These are phyloP conservation scores for Mesoclemmys tuberculata DNA, from an alignment of 2,113 vertebrate species.

Conservation along the genomic window DNA sequence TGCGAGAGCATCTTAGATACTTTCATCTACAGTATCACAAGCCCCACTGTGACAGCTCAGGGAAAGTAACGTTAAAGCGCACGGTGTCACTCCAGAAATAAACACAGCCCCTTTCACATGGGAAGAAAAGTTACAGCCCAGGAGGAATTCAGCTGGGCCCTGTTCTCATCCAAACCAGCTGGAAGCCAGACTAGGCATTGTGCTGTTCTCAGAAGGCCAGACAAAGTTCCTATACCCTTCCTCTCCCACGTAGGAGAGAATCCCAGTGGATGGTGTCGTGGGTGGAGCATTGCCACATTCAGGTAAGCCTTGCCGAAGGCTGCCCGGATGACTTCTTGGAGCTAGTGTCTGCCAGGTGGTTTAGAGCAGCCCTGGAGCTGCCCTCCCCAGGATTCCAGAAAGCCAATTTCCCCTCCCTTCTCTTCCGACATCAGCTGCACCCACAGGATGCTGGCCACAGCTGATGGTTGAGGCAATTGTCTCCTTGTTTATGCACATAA, in stretches of 20 bases:
- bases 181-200: neutral
- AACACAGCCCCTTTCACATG: neutral
- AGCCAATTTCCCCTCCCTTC: neutral
- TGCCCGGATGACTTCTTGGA: neutral
- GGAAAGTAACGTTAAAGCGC: neutral
- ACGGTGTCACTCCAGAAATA: neutral
- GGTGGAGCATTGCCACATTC: neutral
- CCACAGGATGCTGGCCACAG: accelerated
- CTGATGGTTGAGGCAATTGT: neutral
- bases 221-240: neutral
- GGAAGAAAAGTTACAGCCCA: neutral
- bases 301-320: neutral
- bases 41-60: neutral
- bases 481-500: accelerated
- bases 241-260: neutral
- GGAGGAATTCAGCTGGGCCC: neutral
- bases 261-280: neutral
- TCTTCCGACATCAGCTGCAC: neutral
- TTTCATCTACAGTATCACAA: neutral
- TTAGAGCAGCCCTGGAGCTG: neutral
- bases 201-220: neutral
- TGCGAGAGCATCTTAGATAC: conserved; percentile 1
- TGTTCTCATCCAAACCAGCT: neutral
- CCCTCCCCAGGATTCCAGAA: neutral
- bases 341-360: neutral